Base-by-base conservation (phyloP, 2,888 invertebrate species). In the Drosophila nr. fundita region DNA sequence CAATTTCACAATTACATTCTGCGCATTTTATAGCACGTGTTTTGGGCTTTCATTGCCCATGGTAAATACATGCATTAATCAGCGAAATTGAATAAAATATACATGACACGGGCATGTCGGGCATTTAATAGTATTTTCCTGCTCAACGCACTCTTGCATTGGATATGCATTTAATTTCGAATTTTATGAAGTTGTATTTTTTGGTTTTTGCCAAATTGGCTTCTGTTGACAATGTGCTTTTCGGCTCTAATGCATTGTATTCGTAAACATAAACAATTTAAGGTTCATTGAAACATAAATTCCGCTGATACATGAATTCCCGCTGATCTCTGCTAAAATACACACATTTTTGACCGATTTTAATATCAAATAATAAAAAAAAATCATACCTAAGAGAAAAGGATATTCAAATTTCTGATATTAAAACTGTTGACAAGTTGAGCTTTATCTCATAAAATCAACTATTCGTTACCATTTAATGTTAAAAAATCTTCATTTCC, bases 1-100 rank as follows among this genome's bases (percentile, higher is more conserved):
- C 79, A 45, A 68, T 63, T 40, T 52, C 49, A 65, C 66, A 76
- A 59, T 71, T 78, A 59, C 48, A 50, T 29, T 30, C 24, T 45
- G 50, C 10, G 57, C 53, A 32, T 55, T 68, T 68, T 30, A 27
- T 65, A 21, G 67, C 67, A 29, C 13, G 42, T 24, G 11, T 64
- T 53, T 64, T 11, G 10, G 50, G 66, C 65, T 21, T 40, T 18
- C 27, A 29, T 32, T 27, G 24, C 32, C 4, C 61, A 24, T 36
- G 10, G 36, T 29, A 48, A 63, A 49, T 30, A 24, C 48, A 32
- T 61, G 24, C 30, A 63, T 63, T 64, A 67, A 63, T 67, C 53
- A 67, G 45, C 42, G 13, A n/a, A 49, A 66, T 66, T 55, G 49
- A 52, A 64, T 52, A 53, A 52, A 55, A 59, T 52, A 45, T n/a